phyloP scores from a whole-genome alignment of 2,888 invertebrate species.

The Ceratothoa steindachneri region DNA sequence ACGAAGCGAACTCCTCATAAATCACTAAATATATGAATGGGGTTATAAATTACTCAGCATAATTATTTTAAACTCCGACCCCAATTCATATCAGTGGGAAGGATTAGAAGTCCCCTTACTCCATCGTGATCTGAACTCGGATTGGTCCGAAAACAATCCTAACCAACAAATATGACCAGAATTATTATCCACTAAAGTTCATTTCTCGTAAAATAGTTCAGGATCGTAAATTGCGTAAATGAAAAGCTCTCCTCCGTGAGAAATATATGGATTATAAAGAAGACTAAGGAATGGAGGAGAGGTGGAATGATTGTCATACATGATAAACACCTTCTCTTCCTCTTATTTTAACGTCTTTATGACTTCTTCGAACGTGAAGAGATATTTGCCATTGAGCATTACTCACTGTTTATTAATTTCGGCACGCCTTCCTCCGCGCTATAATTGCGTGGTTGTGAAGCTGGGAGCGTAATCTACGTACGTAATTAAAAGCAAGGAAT shows the following conservation, averaged over 20 bases:
- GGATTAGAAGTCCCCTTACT: too few species aligned
- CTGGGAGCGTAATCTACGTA: too few species aligned
- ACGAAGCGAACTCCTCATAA: too few species aligned
- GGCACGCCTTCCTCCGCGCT: too few species aligned
- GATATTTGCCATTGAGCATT: neutral
- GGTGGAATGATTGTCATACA: neutral
- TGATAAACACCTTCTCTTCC: neutral
- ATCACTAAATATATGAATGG: too few species aligned
- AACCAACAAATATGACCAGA: neutral
- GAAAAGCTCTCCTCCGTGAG: neutral
- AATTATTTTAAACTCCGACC: too few species aligned
- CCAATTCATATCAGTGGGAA: too few species aligned
- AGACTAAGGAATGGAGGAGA: neutral
- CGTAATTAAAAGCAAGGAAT: too few species aligned
- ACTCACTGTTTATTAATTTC: neutral
- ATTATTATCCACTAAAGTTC: neutral
- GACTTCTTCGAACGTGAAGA: neutral
- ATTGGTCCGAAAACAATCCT: too few species aligned
- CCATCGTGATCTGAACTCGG: too few species aligned
- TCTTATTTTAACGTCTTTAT: neutral
- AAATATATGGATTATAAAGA: neutral
- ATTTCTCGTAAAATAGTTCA: neutral
- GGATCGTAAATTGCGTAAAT: neutral
- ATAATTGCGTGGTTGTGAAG: too few species aligned
- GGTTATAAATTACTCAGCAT: too few species aligned